Evolutionary conservation across 2,797 vertebrate species (phyloP).

Genomic region (Threskiornis aethiopicus): DNA sequence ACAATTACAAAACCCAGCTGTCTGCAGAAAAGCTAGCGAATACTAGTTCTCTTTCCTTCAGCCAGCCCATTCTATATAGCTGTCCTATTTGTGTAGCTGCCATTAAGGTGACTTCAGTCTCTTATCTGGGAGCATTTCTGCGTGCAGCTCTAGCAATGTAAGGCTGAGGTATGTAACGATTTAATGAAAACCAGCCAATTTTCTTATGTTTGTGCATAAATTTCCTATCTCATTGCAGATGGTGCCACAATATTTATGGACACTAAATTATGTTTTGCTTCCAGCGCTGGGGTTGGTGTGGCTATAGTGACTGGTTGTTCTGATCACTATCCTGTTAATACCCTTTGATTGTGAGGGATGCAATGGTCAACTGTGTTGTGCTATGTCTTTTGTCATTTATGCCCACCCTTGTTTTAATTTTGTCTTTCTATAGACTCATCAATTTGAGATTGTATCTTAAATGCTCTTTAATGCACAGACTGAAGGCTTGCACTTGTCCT

Average conservation of each 20-base stretch:
- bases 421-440: background rate
- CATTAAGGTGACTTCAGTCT: background rate
- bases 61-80: background rate
- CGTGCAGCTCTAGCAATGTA: background rate
- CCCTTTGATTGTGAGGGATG: background rate
- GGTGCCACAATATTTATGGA: background rate
- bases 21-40: background rate
- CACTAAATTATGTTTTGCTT: background rate
- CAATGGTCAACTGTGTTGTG: background rate
- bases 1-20: background rate
- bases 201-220: background rate
- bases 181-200: background rate
- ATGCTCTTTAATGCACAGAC: background rate
- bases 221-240: background rate
- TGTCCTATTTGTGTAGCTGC: background rate
- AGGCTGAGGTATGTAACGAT: background rate
- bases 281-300: background rate
- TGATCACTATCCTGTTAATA: background rate
- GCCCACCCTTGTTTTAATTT: background rate
- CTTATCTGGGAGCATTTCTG: background rate
- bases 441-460: background rate
- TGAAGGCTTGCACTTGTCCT: background rate
- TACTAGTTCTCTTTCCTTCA: background rate
- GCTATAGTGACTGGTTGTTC: background rate
- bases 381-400: background rate